Conservation (phyloP, 1,140 invertebrate species). For the Sinonovacula constricta region DNA sequence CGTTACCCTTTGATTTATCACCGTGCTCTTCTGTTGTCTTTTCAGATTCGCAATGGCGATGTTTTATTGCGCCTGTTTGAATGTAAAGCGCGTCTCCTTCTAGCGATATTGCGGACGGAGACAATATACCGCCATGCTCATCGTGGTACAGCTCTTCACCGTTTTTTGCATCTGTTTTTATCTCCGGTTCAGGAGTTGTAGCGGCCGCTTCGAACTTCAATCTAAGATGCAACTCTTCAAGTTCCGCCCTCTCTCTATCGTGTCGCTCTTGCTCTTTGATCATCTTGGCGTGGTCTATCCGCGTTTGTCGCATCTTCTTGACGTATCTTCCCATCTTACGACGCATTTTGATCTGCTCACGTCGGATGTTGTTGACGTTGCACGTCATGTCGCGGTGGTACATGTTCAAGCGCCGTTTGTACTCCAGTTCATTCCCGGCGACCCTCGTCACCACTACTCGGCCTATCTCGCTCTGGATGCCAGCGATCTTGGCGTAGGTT, state of each 20-base stretch:
- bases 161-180: neutral
- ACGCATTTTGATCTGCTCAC: constrained; percentile 48
- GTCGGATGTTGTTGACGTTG: constrained; percentile 40
- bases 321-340: constrained; percentile 29
- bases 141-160: neutral
- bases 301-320: constrained; percentile 36
- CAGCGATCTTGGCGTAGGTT: constrained; percentile 45
- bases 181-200: constrained; percentile 38
- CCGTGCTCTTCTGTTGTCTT: neutral
- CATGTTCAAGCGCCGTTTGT: constrained; percentile 46
- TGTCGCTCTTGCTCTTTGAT: constrained; percentile 32
- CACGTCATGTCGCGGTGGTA: constrained; percentile 37
- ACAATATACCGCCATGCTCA: neutral
- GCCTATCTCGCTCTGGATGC: constrained; percentile 44
- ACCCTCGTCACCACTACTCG: constrained; percentile 45
- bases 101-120: neutral
- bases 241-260: constrained; percentile 27
- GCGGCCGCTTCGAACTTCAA: constrained; percentile 42
- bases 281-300: constrained; percentile 28
- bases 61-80: neutral
- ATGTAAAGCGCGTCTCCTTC: neutral
- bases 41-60: neutral
- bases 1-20: neutral
- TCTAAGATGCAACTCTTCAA: constrained; percentile 46
- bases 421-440: constrained; percentile 50